Evolutionary conservation across 2,888 invertebrate genomes (phyloP).

Genomic region (Glyphotaelius pellucidus): DNA sequence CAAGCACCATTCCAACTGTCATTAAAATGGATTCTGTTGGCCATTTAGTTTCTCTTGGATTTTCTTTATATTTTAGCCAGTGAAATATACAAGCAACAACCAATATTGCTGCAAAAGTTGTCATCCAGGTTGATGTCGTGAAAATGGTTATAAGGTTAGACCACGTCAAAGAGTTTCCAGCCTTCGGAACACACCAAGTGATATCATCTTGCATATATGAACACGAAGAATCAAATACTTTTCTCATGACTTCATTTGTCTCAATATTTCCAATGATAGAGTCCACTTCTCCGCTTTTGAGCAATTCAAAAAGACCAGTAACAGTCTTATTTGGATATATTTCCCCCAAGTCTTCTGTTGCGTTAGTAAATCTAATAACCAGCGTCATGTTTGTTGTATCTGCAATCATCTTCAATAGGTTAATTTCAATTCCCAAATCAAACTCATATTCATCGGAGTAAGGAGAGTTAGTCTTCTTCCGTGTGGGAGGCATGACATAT

Average conservation of each 20-base stretch:
- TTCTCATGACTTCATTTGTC: slow-evolving; percentile 73
- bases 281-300: slow-evolving; percentile 72
- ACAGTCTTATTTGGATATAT: slow-evolving; percentile 72
- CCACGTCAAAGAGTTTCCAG: slow-evolving; percentile 74
- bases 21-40: slow-evolving; percentile 75
- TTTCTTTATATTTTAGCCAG: slow-evolving; percentile 72
- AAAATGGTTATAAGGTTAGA: slow-evolving; percentile 75
- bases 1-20: slow-evolving; percentile 75
- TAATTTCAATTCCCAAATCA: slow-evolving; percentile 74
- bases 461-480: slow-evolving; percentile 67
- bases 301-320: slow-evolving; percentile 71
- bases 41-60: slow-evolving; percentile 72
- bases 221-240: slow-evolving; percentile 75
- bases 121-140: slow-evolving; percentile 75
- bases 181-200: slow-evolving; percentile 75
- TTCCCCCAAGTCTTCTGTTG: slow-evolving; percentile 73
- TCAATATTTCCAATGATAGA: slow-evolving; percentile 75
- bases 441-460: slow-evolving; percentile 73
- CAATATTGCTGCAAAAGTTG: slow-evolving; percentile 71
- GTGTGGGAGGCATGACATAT: slow-evolving; percentile 74
- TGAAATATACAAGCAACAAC: slow-evolving; percentile 73
- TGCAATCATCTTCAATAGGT: slow-evolving; percentile 74
- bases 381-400: slow-evolving; percentile 75
- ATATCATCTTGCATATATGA: slow-evolving; percentile 76
- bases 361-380: slow-evolving; percentile 72